Evolutionary conservation across 2,888 invertebrate genomes (phyloP), one percentile per base, ranked within the genome.

Genomic region (Polyploca ridens): DNA sequence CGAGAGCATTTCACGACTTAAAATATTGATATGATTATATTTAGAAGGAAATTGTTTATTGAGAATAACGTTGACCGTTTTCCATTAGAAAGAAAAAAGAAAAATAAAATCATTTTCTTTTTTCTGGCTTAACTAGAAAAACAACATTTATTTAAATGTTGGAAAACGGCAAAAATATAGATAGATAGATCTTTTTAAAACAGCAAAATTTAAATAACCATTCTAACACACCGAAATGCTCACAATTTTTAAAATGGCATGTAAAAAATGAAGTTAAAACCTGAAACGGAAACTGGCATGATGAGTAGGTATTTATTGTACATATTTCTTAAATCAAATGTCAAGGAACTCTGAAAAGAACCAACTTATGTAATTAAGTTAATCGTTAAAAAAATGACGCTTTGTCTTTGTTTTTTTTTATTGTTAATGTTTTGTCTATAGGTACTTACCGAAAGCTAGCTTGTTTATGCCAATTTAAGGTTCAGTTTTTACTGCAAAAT

Each of bases 11-110:
- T 76, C 73, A 78, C 73, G 72, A 82, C 83, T 82, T 87, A 88
- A 85, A 76, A 75, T 88, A 87, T 84, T 90, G 90, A 90, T 90
- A 90, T 90, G 90, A 85, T 84, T 84, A 87, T 75, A 84, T 82
- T 81, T 78, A 78, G 60, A 76, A 81, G 78, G 74, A 71, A 82
- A 83, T 81, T 70, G 19, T 54, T 54, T 16, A 49, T 7, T 54
- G 16, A n/a, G 19, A 19, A 46, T 19, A 54, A 19, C 19, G 19
- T 27, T 59, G n/a, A 49, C 58, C 59, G 19, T 59, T 60, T 38
- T 66, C 38, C 44, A 58, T 62, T 46, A 62, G 46, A 4, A 46
- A n/a, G n/a, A 46, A 1, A n/a, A 46, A 27, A 27, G 27, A 1
- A 27, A 27, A 27, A 27, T 27, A 27, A 27, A 27, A 1, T 27